phyloP scores from a whole-genome alignment of 1,140 invertebrate genomes.

The Colletes gigas region DNA sequence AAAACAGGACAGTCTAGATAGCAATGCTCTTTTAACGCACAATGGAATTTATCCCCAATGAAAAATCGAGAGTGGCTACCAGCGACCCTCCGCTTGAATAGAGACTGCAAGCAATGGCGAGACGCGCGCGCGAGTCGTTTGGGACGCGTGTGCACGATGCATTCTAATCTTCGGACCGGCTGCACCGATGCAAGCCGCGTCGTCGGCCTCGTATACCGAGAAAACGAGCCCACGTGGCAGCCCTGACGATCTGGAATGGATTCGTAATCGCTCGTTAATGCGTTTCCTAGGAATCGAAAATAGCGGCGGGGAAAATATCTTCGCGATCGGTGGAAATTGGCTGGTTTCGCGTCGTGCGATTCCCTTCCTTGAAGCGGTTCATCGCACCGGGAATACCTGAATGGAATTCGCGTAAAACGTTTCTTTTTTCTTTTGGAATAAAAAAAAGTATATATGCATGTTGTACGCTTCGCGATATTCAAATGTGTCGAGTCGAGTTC shows the following conservation, averaged over 20 bases:
- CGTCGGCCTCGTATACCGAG: conserved; percentile 20
- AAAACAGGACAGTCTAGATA: no score
- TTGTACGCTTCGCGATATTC: not conserved
- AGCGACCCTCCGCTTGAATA: not conserved
- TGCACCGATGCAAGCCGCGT: conserved; percentile 22
- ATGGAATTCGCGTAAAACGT: not conserved
- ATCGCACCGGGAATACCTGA: not conserved
- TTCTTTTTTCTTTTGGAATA: no score
- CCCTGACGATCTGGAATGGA: conserved; percentile 42
- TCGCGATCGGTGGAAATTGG: not conserved
- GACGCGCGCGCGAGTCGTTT: conserved; percentile 25
- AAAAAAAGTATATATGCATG: no score
- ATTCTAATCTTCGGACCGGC: conserved; percentile 41
- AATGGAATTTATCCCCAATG: not conserved
- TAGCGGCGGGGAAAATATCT: not conserved
- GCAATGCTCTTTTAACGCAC: not conserved
- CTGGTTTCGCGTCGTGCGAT: not conserved
- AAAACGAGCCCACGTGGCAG: conserved; percentile 34
- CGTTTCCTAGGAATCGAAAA: conserved; percentile 21
- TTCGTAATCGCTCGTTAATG: conserved; percentile 41
- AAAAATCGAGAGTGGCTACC: conserved; percentile 25
- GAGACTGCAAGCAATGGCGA: not conserved
- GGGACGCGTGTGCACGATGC: conserved; percentile 20
- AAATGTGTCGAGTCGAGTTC: conserved; percentile 30
- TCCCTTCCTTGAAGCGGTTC: not conserved